Conservation (phyloP, 2,888 invertebrate species). For the Amphiduros pacificus region DNA sequence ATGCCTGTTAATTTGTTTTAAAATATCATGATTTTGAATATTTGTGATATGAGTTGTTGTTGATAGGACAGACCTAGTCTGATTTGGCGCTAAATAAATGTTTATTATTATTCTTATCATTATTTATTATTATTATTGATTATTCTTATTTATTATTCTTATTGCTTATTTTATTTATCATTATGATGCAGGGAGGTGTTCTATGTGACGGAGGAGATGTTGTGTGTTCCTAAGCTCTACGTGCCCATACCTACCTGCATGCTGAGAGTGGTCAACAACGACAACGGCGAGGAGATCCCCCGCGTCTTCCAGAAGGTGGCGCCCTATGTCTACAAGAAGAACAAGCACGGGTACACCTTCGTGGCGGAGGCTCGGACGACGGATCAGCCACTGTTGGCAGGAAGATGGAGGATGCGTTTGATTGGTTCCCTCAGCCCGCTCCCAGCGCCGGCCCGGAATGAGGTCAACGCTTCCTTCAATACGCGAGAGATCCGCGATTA, state of each 20-base stretch:
- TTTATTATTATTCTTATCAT: no score
- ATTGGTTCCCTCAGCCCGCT: constrained; percentile 56
- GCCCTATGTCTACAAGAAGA: constrained; percentile 58
- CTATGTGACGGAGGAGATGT: constrained; percentile 53
- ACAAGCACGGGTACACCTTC: constrained; percentile 58
- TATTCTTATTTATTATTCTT: not conserved
- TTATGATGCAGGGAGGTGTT: constrained; percentile 56
- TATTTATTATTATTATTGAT: not conserved
- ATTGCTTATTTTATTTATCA: not conserved
- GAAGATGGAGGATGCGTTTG: constrained; percentile 56
- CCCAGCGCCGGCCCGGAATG: constrained; percentile 44
- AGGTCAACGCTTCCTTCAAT: constrained; percentile 51
- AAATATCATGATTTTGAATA: no score
- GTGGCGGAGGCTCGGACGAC: constrained; percentile 54
- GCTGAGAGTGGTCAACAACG: constrained; percentile 58
- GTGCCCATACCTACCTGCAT: constrained; percentile 54
- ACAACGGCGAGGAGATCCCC: constrained; percentile 56
- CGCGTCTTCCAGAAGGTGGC: constrained; percentile 58
- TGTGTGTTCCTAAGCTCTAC: constrained; percentile 54
- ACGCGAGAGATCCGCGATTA: constrained; percentile 55
- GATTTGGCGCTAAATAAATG: no score
- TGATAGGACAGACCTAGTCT: no score
- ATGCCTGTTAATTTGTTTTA: no score
- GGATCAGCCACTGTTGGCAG: constrained; percentile 45
- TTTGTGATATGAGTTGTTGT: no score